phyloP scores from a whole-genome alignment of 2,797 vertebrate species.

The Lates japonicus region DNA sequence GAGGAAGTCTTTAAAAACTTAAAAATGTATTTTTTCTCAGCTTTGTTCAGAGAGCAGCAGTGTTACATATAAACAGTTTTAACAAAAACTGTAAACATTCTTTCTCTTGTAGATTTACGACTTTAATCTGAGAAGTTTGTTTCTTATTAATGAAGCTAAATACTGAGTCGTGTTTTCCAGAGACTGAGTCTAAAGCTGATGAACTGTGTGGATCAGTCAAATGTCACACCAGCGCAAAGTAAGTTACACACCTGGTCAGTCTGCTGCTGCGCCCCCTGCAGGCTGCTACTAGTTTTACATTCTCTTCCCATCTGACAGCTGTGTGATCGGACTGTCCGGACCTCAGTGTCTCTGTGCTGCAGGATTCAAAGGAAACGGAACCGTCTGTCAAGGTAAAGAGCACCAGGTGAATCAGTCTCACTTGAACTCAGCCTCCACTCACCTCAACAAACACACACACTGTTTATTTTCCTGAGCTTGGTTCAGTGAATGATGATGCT shows the following conservation, averaged over 20 bases:
- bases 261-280: not conserved
- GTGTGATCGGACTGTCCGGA: constrained; percentile 73
- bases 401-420: not conserved
- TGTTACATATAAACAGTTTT: no score
- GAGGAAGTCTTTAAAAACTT: no score
- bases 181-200: constrained; percentile 79
- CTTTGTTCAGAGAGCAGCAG: no score
- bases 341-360: constrained; percentile 89
- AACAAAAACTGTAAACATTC: no score
- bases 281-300: not conserved
- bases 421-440: not conserved
- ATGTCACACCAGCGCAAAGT: constrained; percentile 97
- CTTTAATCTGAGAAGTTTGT: no score
- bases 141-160: no score
- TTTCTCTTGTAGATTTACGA: no score
- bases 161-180: constrained; percentile 80
- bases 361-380: constrained; percentile 94
- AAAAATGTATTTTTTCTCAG: no score
- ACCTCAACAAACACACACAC: not conserved
- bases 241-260: constrained; percentile 54
- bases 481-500: not conserved
- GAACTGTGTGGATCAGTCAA: constrained; percentile 85
- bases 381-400: constrained; percentile 89
- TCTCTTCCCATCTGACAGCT: constrained; percentile 79
- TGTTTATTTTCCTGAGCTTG: no score